Percentiles rank a stretch among this genome's conserved stretches.
Conservation (phyloP, 2,888 invertebrate genomes). For the Phoenoteleia sp. region DNA sequence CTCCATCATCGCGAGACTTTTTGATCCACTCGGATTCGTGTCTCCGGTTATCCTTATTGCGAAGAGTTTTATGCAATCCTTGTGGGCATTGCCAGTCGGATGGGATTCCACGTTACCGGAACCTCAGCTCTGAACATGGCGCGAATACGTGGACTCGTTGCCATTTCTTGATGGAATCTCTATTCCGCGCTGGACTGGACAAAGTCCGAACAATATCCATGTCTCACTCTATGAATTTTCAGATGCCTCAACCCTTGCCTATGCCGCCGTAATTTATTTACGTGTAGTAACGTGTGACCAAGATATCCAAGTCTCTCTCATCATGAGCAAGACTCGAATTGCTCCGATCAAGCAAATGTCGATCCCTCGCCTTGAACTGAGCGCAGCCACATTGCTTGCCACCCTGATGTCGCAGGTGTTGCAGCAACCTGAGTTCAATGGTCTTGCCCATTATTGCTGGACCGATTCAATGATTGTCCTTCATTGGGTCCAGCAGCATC, state of each 20-base stretch:
- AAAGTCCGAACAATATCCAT: too few relatives aligned
- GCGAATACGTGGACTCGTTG: too few relatives aligned
- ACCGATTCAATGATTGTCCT: neutral
- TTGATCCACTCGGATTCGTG: conserved; percentile 1
- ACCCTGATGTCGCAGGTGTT: neutral
- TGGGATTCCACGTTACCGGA: neutral
- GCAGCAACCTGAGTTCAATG: too few relatives aligned
- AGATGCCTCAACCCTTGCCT: neutral
- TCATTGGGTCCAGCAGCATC: neutral
- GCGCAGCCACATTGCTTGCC: neutral
- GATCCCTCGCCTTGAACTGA: neutral
- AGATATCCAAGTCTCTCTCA: too few relatives aligned
- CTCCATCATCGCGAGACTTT: neutral
- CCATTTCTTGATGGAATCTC: neutral
- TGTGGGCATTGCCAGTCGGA: neutral
- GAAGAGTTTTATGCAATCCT: conserved; percentile 7
- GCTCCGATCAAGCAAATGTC: neutral
- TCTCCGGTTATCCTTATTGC: neutral
- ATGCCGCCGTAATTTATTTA: neutral
- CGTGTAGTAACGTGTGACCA: neutral
- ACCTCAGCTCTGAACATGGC: too few relatives aligned
- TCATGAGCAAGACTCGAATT: neutral
- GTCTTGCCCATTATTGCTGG: neutral
- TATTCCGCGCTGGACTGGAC: neutral
- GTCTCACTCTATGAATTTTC: neutral